Evolutionary conservation across 2,888 invertebrate species (phyloP).

Genomic region (Adineta ricciae): DNA sequence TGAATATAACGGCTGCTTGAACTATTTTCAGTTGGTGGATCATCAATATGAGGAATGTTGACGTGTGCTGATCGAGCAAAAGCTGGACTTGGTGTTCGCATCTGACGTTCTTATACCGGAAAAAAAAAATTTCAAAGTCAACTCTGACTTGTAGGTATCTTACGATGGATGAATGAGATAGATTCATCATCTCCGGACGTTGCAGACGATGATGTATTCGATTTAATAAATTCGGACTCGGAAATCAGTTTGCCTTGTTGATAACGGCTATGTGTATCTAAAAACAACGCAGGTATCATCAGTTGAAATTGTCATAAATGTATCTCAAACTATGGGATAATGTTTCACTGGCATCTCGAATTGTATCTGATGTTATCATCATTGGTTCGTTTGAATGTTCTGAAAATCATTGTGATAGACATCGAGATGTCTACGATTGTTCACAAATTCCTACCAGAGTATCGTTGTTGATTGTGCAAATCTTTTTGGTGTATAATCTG

Average conservation of each 20-base stretch:
- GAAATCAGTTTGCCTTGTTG: not conserved
- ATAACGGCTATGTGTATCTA: not conserved
- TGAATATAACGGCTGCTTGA: slow-evolving; percentile 38
- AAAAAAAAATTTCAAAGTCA: not conserved
- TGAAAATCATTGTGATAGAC: no score
- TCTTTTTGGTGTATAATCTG: not conserved
- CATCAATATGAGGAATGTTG: not conserved
- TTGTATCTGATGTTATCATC: not conserved
- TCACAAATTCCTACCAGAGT: not conserved
- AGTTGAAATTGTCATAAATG: not conserved
- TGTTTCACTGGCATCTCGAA: not conserved
- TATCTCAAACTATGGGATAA: not conserved
- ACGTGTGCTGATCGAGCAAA: not conserved
- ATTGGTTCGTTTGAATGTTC: not conserved
- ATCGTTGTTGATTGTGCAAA: not conserved
- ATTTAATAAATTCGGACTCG: not conserved
- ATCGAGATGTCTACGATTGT: no score
- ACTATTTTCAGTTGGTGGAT: not conserved
- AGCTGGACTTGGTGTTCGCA: not conserved
- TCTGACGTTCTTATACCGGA: not conserved
- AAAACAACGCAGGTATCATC: not conserved
- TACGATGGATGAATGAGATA: not conserved
- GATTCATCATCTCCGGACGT: not conserved
- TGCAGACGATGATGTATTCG: not conserved
- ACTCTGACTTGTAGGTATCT: not conserved